These are phyloP conservation scores for Henicopernis longicauda DNA, from an alignment of 2,113 vertebrate genomes.

Conservation along the genomic window DNA sequence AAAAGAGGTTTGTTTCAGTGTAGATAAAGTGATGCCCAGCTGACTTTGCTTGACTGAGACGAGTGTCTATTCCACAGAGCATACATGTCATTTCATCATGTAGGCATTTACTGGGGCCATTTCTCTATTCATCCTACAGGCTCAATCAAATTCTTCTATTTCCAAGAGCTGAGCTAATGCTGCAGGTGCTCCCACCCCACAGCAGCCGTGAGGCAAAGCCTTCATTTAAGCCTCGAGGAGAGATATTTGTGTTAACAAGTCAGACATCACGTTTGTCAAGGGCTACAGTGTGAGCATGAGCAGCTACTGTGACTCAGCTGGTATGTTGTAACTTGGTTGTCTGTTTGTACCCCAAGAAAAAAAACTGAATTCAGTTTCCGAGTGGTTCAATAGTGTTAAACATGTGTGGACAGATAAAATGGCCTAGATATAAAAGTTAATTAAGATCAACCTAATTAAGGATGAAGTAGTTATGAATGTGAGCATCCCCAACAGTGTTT, in stretches of 20 bases:
- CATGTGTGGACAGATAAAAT: neutral
- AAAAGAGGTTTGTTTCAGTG: neutral
- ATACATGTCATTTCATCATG: accelerated
- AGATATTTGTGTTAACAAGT: neutral
- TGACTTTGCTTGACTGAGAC: neutral
- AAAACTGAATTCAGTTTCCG: neutral
- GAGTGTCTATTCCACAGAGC: neutral
- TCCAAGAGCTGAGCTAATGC: neutral
- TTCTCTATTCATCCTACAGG: neutral
- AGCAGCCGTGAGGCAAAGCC: neutral
- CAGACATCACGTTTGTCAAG: neutral
- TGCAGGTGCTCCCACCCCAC: neutral
- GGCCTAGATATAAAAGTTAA: neutral
- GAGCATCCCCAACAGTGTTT: neutral
- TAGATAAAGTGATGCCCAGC: neutral
- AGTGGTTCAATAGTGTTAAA: neutral
- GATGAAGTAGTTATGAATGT: neutral
- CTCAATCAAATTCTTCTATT: neutral
- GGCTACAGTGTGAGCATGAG: neutral
- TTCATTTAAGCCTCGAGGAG: neutral
- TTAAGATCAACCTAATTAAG: neutral
- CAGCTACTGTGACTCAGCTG: neutral
- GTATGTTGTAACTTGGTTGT: neutral
- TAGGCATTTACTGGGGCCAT: neutral
- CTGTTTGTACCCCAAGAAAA: neutral